These are phyloP conservation scores for Heliconius himera DNA, from an alignment of 1,140 invertebrate genomes.

Conservation along the genomic window DNA sequence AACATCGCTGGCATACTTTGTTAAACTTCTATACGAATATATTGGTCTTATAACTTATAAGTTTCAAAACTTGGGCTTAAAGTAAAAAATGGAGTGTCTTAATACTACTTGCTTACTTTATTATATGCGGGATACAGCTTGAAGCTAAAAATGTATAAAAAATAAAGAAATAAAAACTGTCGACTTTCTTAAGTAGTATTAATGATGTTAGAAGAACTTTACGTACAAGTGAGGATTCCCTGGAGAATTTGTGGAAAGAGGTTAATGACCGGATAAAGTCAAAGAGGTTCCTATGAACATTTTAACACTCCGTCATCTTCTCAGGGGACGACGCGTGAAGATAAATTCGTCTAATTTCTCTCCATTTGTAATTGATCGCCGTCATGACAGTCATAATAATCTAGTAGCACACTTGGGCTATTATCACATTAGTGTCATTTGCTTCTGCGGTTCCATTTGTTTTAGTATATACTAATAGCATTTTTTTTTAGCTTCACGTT, in stretches of 20 bases:
- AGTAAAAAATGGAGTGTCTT: no score
- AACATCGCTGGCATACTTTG: no score
- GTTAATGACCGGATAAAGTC: background rate
- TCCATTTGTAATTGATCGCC: background rate
- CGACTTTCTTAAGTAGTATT: background rate
- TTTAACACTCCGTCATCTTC: background rate
- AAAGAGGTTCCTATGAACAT: background rate
- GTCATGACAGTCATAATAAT: background rate
- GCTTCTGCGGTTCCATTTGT: no score
- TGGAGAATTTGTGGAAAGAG: background rate
- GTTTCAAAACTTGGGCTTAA: no score
- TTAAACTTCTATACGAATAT: no score
- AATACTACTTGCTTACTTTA: background rate
- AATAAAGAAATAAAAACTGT: background rate
- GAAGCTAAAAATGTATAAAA: background rate
- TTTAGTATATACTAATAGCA: no score
- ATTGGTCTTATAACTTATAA: no score
- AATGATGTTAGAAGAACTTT: background rate
- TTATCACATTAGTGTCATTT: no score
- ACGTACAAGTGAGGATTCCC: background rate
- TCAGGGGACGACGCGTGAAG: background rate
- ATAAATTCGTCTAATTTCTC: constrained; percentile 1
- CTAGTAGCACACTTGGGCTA: no score
- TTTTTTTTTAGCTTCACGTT: no score
- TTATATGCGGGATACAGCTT: background rate